Conservation (phyloP, 1,140 invertebrate genomes). For the Drepana arcuata region DNA sequence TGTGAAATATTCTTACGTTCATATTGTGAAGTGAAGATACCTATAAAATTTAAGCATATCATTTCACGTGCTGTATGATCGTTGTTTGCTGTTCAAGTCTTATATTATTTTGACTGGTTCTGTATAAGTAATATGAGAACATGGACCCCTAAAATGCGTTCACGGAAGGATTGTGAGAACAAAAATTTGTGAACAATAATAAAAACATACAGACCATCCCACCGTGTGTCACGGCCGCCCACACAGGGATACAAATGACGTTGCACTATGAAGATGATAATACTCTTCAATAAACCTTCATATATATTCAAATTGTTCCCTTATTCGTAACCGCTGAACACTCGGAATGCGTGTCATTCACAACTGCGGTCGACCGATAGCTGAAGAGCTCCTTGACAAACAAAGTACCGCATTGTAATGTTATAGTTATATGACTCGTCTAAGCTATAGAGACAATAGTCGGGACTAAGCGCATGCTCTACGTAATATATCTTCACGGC, state of each 20-base stretch:
- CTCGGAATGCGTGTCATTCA: conserved; percentile 26
- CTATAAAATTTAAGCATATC: too few species aligned
- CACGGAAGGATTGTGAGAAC: conserved; percentile 4
- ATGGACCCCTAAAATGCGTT: not conserved
- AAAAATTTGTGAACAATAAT: conserved; percentile 23
- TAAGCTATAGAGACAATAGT: too few species aligned
- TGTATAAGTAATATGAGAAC: too few species aligned
- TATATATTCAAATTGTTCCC: conserved; percentile 38
- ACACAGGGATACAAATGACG: conserved; percentile 26
- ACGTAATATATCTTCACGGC: too few species aligned
- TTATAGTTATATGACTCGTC: too few species aligned
- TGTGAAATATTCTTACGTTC: not conserved
- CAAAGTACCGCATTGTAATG: too few species aligned
- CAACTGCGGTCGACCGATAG: too few species aligned
- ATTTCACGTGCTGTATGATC: conserved; percentile 2
- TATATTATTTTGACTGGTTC: too few species aligned
- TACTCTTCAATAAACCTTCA: conserved; percentile 36
- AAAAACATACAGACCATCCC: conserved; percentile 22
- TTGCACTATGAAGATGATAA: conserved; percentile 32
- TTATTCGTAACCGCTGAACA: conserved; percentile 16
- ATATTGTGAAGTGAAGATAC: too few species aligned
- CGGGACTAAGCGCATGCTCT: too few species aligned
- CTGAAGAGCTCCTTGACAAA: too few species aligned
- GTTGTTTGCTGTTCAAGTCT: too few species aligned
- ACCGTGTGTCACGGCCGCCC: conserved; percentile 27